Evolutionary conservation across 2,888 invertebrate species (phyloP).

Genomic region (Platycheirus albimanus): DNA sequence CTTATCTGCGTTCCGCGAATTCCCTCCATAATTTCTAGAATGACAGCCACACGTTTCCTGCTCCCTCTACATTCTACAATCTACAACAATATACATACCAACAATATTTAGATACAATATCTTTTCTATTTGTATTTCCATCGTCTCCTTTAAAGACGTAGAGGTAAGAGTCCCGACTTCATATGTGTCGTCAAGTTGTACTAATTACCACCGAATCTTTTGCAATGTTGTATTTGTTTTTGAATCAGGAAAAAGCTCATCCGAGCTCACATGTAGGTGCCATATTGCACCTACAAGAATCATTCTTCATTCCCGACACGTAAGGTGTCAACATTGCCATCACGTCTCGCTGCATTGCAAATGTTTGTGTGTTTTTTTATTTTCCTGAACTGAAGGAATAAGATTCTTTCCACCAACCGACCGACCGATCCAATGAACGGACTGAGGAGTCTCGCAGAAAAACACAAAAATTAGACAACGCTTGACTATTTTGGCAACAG

Average conservation of each 20-base stretch:
- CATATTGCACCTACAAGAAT: slow-evolving; percentile 74
- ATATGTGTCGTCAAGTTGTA: slow-evolving; percentile 49
- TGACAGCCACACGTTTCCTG: slow-evolving; percentile 60
- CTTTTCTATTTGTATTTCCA: not conserved
- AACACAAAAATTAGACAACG: slow-evolving; percentile 69
- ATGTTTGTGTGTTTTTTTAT: slow-evolving; percentile 41
- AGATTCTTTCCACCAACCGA: slow-evolving; percentile 24
- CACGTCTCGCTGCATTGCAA: slow-evolving; percentile 70
- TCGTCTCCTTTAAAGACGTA: not conserved
- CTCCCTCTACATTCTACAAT: slow-evolving; percentile 13
- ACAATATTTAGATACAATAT: slow-evolving; percentile 25
- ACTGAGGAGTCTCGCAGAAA: slow-evolving; percentile 5
- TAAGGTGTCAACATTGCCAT: slow-evolving; percentile 74
- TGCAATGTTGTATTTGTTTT: no score
- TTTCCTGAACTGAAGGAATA: not conserved
- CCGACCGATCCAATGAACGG: no score
- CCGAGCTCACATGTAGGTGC: slow-evolving; percentile 64
- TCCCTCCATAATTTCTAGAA: slow-evolving; percentile 66
- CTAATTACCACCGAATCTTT: slow-evolving; percentile 67
- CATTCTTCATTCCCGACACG: slow-evolving; percentile 71
- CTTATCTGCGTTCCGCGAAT: slow-evolving; percentile 59
- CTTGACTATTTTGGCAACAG: slow-evolving; percentile 67
- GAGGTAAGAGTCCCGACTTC: slow-evolving; percentile 18
- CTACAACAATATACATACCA: no score
- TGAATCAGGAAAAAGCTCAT: slow-evolving; percentile 17